These are phyloP conservation scores for Podabrus alpinus DNA, from an alignment of 2,888 invertebrate genomes.

Conservation along the genomic window DNA sequence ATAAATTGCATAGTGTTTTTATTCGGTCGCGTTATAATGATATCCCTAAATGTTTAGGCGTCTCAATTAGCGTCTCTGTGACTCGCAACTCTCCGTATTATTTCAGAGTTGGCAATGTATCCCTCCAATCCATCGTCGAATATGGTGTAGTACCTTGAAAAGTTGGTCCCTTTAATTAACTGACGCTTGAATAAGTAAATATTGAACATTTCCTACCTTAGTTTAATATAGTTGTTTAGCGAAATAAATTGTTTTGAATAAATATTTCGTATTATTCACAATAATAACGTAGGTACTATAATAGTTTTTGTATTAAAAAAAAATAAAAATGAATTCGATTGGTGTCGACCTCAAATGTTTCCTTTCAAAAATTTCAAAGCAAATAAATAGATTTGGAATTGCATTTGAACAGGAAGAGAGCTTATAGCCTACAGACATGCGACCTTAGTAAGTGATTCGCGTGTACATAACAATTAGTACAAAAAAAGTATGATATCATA, in stretches of 20 bases:
- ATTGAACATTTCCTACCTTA: no score
- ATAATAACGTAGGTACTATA: background rate
- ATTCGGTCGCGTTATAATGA: no score
- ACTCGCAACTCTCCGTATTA: no score
- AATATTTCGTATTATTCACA: background rate
- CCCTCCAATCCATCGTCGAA: no score
- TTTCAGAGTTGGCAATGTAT: no score
- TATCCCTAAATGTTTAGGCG: no score
- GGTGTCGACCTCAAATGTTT: background rate
- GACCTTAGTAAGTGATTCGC: conserved; percentile 26
- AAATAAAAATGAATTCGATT: background rate
- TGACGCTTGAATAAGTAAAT: no score
- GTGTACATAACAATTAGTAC: conserved; percentile 30
- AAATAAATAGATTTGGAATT: conserved; percentile 2
- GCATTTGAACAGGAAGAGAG: conserved; percentile 24
- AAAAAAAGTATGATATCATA: conserved; percentile 32
- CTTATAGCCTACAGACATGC: conserved; percentile 23
- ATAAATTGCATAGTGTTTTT: no score
- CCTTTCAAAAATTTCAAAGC: background rate
- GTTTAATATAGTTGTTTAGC: no score
- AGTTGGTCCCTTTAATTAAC: no score
- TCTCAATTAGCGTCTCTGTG: no score
- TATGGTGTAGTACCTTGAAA: no score
- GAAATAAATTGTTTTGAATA: background rate
- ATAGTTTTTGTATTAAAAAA: background rate